These are phyloP conservation scores for zebrafish (Danio rerio) DNA, from an alignment of 2,113 vertebrate genomes.

Conservation along the genomic window DNA sequence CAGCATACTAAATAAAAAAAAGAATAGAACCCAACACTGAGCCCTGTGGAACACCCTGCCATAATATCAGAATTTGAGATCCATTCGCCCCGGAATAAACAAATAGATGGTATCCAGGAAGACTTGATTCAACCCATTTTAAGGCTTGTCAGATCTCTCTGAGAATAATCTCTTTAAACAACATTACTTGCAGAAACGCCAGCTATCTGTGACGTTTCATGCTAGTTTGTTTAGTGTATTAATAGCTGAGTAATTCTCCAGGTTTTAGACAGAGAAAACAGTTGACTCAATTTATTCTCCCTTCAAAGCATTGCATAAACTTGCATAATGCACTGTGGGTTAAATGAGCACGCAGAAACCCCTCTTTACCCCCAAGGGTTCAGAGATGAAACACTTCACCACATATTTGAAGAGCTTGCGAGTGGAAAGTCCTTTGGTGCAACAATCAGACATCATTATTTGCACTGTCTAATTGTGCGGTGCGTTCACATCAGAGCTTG, in stretches of 20 bases:
- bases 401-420: constrained; percentile 15
- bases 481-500: constrained; percentile 2
- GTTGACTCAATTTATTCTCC: neutral
- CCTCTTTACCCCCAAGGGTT: constrained; percentile 4
- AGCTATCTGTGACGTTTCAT: neutral
- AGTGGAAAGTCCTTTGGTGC: constrained; percentile 1
- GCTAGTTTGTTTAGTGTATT: neutral
- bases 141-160: too few species aligned
- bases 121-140: too few species aligned
- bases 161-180: neutral
- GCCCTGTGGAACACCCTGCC: too few species aligned
- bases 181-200: neutral
- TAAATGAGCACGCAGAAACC: constrained; percentile 13
- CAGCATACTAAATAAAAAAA: too few species aligned
- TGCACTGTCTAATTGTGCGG: constrained; percentile 32
- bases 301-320: constrained; percentile 17
- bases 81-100: too few species aligned
- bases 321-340: constrained; percentile 28
- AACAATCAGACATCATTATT: constrained; percentile 25
- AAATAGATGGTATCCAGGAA: too few species aligned
- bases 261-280: neutral
- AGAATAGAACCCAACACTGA: too few species aligned
- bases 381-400: constrained; percentile 16
- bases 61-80: too few species aligned
- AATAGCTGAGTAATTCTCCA: constrained; percentile 13